These are phyloP conservation scores for Holothuria scabra DNA, from an alignment of 53 echinoderm and acorn worm genomes.

Conservation along the genomic window DNA sequence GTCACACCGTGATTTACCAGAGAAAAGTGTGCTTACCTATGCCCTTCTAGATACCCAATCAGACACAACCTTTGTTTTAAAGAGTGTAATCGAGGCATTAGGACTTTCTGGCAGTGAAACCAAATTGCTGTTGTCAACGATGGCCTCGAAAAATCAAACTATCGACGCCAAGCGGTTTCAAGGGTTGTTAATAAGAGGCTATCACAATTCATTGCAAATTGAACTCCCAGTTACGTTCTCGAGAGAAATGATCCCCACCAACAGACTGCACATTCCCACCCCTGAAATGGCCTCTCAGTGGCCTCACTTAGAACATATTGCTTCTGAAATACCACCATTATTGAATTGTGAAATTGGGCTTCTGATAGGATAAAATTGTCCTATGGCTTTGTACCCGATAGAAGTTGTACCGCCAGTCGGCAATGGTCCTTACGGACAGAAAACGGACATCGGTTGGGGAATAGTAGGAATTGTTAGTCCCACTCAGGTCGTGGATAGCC, in stretches of 20 bases:
- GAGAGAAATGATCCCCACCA: neutral
- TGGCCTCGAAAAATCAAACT: constrained; percentile 32
- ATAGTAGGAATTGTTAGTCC: constrained; percentile 41
- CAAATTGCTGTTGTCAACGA: too few relatives aligned
- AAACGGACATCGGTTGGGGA: constrained; percentile 56
- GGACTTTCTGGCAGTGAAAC: constrained; percentile 21
- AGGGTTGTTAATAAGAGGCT: constrained; percentile 34
- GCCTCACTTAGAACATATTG: too few relatives aligned
- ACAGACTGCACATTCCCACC: neutral
- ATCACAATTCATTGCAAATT: constrained; percentile 34
- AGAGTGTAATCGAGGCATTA: constrained; percentile 27
- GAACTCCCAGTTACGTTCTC: constrained; percentile 11
- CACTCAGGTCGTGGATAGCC: neutral
- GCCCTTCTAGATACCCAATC: constrained; percentile 65
- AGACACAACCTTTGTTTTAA: constrained; percentile 62
- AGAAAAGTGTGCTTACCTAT: constrained; percentile 36
- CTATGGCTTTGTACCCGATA: constrained; percentile 23
- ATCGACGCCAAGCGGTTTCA: constrained; percentile 52
- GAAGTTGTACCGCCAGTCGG: neutral
- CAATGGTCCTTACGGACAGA: constrained; percentile 49
- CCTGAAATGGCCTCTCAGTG: constrained; percentile 2
- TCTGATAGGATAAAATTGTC: too few relatives aligned
- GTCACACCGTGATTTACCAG: neutral
- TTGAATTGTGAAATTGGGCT: too few relatives aligned
- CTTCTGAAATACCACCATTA: too few relatives aligned